A percentile compares a stretch with the other conserved stretches of the same genome.
Evolutionary conservation across 2,797 vertebrate genomes (phyloP).

Genomic region (Podargus strigoides): DNA sequence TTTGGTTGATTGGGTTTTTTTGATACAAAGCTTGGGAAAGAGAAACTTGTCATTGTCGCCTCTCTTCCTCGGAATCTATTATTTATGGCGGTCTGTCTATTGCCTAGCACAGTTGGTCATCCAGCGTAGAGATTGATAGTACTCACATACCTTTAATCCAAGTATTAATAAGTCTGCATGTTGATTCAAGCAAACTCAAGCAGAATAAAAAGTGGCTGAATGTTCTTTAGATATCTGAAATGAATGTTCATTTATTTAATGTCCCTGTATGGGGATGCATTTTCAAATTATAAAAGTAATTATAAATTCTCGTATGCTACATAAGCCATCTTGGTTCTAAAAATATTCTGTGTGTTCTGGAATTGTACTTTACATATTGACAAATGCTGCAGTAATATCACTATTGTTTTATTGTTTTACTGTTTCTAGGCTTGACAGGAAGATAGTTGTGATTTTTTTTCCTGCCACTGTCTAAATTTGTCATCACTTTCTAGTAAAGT

Average conservation of each 20-base stretch:
- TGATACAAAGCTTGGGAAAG: not conserved
- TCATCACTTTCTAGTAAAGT: not conserved
- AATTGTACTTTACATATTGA: not conserved
- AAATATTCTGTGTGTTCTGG: not conserved
- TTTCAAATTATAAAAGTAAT: not conserved
- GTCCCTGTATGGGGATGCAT: not conserved
- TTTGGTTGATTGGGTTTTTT: not conserved
- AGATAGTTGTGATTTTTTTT: not conserved
- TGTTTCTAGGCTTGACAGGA: not conserved
- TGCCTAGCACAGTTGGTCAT: not conserved
- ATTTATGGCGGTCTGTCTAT: not conserved
- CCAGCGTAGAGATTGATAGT: not conserved
- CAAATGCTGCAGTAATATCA: not conserved
- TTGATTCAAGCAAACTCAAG: not conserved
- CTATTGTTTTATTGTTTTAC: not conserved
- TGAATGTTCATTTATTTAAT: not conserved
- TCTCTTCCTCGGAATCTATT: not conserved
- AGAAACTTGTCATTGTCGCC: not conserved
- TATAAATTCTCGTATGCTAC: not conserved
- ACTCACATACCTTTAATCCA: not conserved
- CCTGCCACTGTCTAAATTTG: not conserved
- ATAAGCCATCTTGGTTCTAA: not conserved
- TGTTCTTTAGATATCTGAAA: not conserved
- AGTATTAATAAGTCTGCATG: not conserved
- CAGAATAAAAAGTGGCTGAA: not conserved